Base-by-base conservation (phyloP, 2,113 vertebrate species). In the Osmerus mordax region DNA sequence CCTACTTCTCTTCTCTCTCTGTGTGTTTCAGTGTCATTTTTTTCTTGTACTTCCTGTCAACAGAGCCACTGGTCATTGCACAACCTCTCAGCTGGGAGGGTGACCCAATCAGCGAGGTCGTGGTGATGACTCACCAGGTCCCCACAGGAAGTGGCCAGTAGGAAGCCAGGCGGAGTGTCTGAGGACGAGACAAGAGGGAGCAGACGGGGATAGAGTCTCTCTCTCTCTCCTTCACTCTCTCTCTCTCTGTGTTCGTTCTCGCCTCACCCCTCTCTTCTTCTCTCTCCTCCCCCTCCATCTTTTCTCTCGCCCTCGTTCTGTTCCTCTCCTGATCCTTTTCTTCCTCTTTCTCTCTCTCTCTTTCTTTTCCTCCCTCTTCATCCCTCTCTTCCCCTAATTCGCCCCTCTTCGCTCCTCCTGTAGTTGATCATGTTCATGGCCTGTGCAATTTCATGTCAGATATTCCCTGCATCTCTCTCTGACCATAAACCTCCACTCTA, bases 391-490 rank as follows among this genome's bases (percentile, higher is more conserved):
- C 21, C 14, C 16, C 55, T 53, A 73, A 80, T 89, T 84, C 23
- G 23, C 23, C 23, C 23, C 23, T 23, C 23, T 23, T 23, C 23
- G 23, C 23, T 23, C 23, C 76, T 79, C 71, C 68, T 83, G 86
- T 83, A 86, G 91, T 89, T 89, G 85, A 90, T 89, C 29, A 3
- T 32, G 88, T 90, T 87, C 87, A 76, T 77, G 19, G 74, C 85
- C 88, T 88, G 84, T 91, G 91, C 89, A 89, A 90, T 92, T 90
- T 91, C 83, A 91, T 91, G 88, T 88, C 77, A 80, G 85, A 74
- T 81, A 86, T 83, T 91, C 90, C 89, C 89, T 85, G 80, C 82
- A 87, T 87, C 84, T 81, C 84, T 86, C 81, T 59, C 69, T 59
- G 5, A 77, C 79, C 86, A 88, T 87, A 89, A 91, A 91, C 83